Evolutionary conservation across 2,797 vertebrate genomes (phyloP), one percentile per base, ranked within the genome.

Genomic region (Syngnathus acus): DNA sequence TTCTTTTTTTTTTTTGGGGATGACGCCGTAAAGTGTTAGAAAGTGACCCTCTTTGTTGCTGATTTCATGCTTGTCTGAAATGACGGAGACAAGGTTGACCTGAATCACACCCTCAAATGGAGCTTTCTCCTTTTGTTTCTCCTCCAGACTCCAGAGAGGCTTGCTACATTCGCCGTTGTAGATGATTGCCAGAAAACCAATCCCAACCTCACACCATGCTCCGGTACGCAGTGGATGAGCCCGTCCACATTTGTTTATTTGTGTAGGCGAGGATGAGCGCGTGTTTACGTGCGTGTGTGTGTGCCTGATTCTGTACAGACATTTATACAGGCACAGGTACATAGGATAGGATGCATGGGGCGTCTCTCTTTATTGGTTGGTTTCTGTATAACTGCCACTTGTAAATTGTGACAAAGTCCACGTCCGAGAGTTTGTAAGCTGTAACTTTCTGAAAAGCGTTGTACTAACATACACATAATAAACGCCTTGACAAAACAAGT

Each of bases 381-480:
- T 89, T 81, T 86, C 85, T 90, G 89, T 90, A 91, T 87, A 90
- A 86, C 87, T 83, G 81, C 83, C 87, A 91, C 88, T 89, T 91
- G 90, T 92, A 91, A 90, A 91, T 91, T 89, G 92, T 93, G 90
- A 90, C 82, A 81, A 90, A 54, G 86, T 92, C 90, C 62, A 87
- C 91, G 91, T 92, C 89, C 86, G 88, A 64, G 89, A 91, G 89
- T 92, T 92, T 93, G 90, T 92, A 92, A 90, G 72, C 80, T 91
- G 92, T 93, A 92, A 90, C 90, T 93, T 92, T 91, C 89, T 86
- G 90, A 92, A 80, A 91, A 91, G 79, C 89, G 91, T 92, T 93
- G 91, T 93, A 92, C 87, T 90, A 91, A 92, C 91, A 90, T 89
- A 88, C 91, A 92, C 90, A 91, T 90, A 93, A 92, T 93, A 93